Evolutionary conservation across 2,113 vertebrate species (phyloP).

Genomic region (Synchiropus splendidus): DNA sequence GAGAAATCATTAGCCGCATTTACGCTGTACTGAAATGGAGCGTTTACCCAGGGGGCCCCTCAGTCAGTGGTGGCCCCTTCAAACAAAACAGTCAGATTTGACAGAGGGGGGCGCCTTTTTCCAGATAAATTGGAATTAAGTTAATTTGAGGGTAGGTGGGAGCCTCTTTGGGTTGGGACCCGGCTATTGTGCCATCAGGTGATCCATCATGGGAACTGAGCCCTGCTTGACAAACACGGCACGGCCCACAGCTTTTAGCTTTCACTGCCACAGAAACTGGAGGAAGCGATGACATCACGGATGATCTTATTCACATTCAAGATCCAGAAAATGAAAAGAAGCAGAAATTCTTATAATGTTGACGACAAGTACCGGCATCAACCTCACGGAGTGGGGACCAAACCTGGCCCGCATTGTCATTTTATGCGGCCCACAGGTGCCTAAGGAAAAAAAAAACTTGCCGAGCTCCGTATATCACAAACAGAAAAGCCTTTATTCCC

Average conservation of each 20-base stretch:
- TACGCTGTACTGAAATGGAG: slow-evolving; percentile 22
- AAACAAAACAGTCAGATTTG: slow-evolving; percentile 23
- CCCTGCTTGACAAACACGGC: not conserved
- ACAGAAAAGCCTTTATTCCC: too few species aligned
- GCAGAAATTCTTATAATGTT: too few species aligned
- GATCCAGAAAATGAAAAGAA: too few species aligned
- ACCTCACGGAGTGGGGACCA: too few species aligned
- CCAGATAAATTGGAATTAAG: slow-evolving; percentile 32
- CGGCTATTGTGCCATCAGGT: slow-evolving; percentile 1
- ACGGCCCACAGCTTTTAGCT: not conserved
- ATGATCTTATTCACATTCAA: too few species aligned
- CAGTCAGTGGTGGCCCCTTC: not conserved
- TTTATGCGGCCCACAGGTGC: too few species aligned
- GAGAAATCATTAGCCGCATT: slow-evolving; percentile 18
- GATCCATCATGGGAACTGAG: slow-evolving; percentile 3
- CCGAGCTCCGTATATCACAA: too few species aligned
- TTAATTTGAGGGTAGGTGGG: slow-evolving; percentile 1
- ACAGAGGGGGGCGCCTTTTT: slow-evolving; percentile 14
- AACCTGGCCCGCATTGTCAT: too few species aligned
- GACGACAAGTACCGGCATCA: too few species aligned
- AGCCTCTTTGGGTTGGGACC: not conserved
- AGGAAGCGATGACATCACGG: too few species aligned
- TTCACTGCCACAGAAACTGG: not conserved
- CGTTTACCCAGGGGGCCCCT: too few species aligned
- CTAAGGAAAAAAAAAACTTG: too few species aligned